Evolutionary conservation across 2,113 vertebrate genomes (phyloP).

Genomic region (Xiphophorus couchianus): DNA sequence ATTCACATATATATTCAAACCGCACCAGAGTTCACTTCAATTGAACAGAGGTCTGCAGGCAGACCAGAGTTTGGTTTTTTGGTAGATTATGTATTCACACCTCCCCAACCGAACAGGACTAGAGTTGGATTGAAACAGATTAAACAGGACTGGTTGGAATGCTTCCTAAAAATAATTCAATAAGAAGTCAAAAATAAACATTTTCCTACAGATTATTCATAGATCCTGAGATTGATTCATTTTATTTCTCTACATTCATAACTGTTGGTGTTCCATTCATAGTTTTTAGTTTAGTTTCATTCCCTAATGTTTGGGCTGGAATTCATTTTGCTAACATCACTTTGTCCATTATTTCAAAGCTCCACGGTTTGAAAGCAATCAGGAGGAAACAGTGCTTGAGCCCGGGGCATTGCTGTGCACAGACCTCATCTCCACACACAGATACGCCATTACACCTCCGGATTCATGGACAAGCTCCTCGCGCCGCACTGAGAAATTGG

Average conservation of each 20-base stretch:
- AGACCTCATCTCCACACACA: slow-evolving; percentile 69
- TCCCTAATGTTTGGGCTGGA: slow-evolving; percentile 22
- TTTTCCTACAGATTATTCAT: not conserved
- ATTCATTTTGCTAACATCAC: slow-evolving; percentile 37
- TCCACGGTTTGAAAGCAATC: slow-evolving; percentile 65
- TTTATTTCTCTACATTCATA: not conserved
- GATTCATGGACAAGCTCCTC: slow-evolving; percentile 73
- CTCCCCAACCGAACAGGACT: too few species aligned
- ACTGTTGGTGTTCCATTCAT: slow-evolving; percentile 11
- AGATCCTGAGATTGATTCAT: not conserved
- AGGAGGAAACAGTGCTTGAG: slow-evolving; percentile 64
- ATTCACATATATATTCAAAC: too few species aligned
- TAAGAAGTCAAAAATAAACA: not conserved
- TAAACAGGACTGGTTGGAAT: too few species aligned
- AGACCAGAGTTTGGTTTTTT: too few species aligned
- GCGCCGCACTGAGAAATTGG: slow-evolving; percentile 77
- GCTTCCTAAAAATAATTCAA: too few species aligned
- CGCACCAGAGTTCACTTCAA: too few species aligned
- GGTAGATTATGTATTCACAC: too few species aligned
- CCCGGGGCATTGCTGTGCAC: slow-evolving; percentile 63
- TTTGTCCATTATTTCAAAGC: slow-evolving; percentile 53
- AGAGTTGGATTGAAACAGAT: too few species aligned
- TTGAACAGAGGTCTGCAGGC: too few species aligned
- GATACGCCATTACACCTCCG: slow-evolving; percentile 71
- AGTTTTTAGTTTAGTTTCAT: slow-evolving; percentile 35